These are phyloP conservation scores for Garra rufa DNA, from an alignment of 2,113 vertebrate species.

Conservation along the genomic window DNA sequence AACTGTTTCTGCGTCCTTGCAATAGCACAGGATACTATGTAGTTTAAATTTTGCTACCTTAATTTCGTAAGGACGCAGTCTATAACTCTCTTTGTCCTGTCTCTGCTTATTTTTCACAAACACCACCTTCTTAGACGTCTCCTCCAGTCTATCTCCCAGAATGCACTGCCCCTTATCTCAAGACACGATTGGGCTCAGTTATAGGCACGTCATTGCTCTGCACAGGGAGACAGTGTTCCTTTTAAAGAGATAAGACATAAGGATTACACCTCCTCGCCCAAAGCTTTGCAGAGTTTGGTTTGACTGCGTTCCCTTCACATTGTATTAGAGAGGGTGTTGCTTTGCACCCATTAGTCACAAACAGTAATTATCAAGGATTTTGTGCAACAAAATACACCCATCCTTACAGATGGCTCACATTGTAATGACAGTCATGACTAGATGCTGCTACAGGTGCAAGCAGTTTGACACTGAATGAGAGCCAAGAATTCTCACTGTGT, in stretches of 20 bases:
- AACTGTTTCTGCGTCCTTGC: not conserved
- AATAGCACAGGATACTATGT: not conserved
- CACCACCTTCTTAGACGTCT: constrained; percentile 8
- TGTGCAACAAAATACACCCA: not conserved
- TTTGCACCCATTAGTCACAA: not conserved
- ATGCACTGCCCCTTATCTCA: constrained; percentile 30
- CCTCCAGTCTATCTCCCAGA: not conserved
- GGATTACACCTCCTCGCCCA: not conserved
- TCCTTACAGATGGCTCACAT: not conserved
- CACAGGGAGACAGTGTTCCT: not conserved
- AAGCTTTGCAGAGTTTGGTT: not conserved
- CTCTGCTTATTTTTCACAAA: constrained; percentile 21
- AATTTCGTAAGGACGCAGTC: not conserved
- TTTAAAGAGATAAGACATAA: constrained; percentile 2
- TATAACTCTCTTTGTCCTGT: not conserved
- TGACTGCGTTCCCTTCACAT: not conserved
- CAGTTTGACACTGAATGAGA: not conserved
- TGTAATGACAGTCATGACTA: not conserved
- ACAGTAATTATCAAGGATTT: not conserved
- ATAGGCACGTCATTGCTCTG: not conserved
- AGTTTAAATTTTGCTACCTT: not conserved
- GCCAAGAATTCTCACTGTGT: not conserved
- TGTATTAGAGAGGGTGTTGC: not conserved
- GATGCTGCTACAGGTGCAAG: not conserved
- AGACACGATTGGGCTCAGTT: not conserved